These are phyloP conservation scores for Drosophila paramelanica DNA, from an alignment of 2,888 invertebrate genomes.

Conservation along the genomic window DNA sequence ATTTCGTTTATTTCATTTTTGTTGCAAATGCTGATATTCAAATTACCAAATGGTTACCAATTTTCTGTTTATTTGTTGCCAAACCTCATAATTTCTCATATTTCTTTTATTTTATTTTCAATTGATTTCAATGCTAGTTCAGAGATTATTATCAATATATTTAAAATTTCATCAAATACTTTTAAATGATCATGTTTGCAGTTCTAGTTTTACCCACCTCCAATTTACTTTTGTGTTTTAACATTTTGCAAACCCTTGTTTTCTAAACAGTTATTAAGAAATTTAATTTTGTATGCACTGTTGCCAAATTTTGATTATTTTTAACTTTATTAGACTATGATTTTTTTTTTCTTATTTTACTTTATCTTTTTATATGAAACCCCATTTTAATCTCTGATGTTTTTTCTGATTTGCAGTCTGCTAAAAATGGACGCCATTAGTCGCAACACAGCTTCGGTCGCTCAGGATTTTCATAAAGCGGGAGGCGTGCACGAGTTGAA, in stretches of 20 bases:
- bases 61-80: constrained; percentile 5
- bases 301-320: background rate
- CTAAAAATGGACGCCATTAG: constrained; percentile 85
- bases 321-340: background rate
- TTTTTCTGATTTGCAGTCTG: constrained; percentile 75
- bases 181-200: no score
- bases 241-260: no score
- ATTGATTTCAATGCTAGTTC: no score
- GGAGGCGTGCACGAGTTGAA: constrained; percentile 86
- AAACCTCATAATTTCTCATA: background rate
- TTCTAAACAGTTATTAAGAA: no score
- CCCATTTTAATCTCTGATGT: background rate
- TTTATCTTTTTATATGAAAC: background rate
- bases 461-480: constrained; percentile 89
- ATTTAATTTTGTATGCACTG: no score
- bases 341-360: background rate
- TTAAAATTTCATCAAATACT: no score
- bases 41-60: constrained; percentile 8
- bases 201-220: no score
- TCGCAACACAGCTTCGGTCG: constrained; percentile 85
- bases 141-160: no score
- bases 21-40: background rate
- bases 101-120: no score
- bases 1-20: constrained; percentile 1
- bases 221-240: no score